Evolutionary conservation across 1,140 invertebrate genomes (phyloP), one percentile per base, ranked within the genome.

Genomic region (Leptopilina clavipes): DNA sequence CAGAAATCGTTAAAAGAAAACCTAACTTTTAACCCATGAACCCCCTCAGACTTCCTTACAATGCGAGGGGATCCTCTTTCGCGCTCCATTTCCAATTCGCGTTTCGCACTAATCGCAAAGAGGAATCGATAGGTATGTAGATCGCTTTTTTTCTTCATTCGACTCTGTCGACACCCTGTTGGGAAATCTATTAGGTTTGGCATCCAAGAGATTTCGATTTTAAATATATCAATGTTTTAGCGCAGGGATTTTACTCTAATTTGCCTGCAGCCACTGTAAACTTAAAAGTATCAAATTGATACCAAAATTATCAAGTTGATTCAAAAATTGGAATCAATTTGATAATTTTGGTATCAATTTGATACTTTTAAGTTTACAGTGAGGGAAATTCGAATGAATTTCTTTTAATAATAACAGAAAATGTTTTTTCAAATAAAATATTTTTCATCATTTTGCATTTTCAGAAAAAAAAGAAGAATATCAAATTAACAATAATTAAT

Each of bases 21-120:
- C 22, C 59, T n/a, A 65, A 65, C 59, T 65, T 65, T 65, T 65
- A 65, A 65, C 59, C 22, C 25, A 40, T 25, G 59, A 22, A 65
- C 5, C 22, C 12, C 37, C 37, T 40, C n/a, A n/a, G n/a, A n/a
- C 37, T 40, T 17, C 18, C 59, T 31, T 65, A 31, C 59, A 65
- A 65, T 22, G 25, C 59, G 59, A n/a, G 5, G 59, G 59, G 59
- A 65, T 31, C 12, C 25, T 65, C 11, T 65, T 65, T 31, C 59
- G 59, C 59, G 59, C 59, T 65, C 22, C 59, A 65, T 65, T 65
- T 65, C 59, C 59, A 65, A 65, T 65, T 65, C 22, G 59, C 59
- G 59, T 65, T 65, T 65, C 22, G 59, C 25, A 31, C 59, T 65
- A 65, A 65, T 65, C 59, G 59, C 25, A 65, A 25, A 65, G 25